phyloP scores from a whole-genome alignment of 1,140 invertebrate genomes.

The Melipona quadrifasciata region DNA sequence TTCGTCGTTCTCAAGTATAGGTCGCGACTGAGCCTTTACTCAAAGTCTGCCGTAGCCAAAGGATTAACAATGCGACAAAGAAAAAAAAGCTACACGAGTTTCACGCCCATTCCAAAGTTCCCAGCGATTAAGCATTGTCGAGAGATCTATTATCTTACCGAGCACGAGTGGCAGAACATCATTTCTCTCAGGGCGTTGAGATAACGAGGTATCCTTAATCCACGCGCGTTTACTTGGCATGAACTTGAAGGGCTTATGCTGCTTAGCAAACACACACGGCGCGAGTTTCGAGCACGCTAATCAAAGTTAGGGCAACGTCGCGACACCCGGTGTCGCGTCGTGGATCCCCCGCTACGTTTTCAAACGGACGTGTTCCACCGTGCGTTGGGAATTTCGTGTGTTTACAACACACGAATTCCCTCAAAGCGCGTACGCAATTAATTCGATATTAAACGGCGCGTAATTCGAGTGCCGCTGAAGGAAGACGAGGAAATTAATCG shows the following conservation, averaged over 20 bases:
- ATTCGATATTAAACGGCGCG: neutral
- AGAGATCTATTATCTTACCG: neutral
- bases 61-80: no score
- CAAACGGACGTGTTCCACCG: neutral
- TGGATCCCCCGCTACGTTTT: neutral
- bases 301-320: slow-evolving; percentile 21
- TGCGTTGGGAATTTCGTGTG: neutral
- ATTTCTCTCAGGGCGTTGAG: slow-evolving; percentile 1
- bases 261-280: slow-evolving; percentile 36
- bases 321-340: neutral
- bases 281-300: slow-evolving; percentile 9
- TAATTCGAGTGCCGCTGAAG: no score
- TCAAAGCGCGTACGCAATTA: neutral
- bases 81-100: no score
- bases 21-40: no score
- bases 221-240: slow-evolving; percentile 12
- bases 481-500: neutral
- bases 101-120: neutral
- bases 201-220: slow-evolving; percentile 39
- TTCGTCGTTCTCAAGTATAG: no score
- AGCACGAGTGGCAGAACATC: neutral
- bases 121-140: neutral
- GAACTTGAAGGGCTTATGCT: slow-evolving; percentile 26
- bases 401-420: neutral
- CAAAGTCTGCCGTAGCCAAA: no score